These are phyloP conservation scores for Drosophila ananassae DNA, from an alignment of 1,140 invertebrate genomes.

Conservation along the genomic window DNA sequence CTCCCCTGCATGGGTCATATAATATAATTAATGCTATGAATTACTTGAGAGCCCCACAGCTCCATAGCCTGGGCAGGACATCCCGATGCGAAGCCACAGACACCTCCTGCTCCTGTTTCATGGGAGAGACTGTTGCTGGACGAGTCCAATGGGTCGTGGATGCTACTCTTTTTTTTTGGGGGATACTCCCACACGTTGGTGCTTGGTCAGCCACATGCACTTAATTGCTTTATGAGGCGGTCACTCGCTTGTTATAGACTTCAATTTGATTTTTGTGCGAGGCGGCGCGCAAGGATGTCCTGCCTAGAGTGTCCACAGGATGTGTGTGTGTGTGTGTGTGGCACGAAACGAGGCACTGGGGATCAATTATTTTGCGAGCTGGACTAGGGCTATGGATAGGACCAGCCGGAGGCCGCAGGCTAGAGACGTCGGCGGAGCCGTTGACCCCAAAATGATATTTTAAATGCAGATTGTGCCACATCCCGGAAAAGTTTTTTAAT, in stretches of 20 bases:
- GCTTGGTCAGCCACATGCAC: constrained; percentile 80
- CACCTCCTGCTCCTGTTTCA: not conserved
- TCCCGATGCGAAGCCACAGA: not conserved
- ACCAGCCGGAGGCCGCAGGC: constrained; percentile 35
- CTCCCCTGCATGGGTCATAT: constrained; percentile 45
- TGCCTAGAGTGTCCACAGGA: not conserved
- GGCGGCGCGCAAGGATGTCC: constrained; percentile 24
- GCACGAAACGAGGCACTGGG: constrained; percentile 67
- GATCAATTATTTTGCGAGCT: constrained; percentile 73
- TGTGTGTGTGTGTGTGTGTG: not conserved
- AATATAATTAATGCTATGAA: constrained; percentile 80
- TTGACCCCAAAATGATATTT: constrained; percentile 50
- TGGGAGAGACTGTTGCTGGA: not conserved
- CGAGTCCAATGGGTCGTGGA: constrained; percentile 5
- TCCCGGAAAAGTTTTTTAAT: constrained; percentile 75
- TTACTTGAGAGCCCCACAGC: constrained; percentile 61
- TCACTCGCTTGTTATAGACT: constrained; percentile 80
- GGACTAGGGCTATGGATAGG: not conserved
- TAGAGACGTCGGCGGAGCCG: constrained; percentile 56
- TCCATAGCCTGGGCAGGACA: not conserved
- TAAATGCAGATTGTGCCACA: constrained; percentile 64
- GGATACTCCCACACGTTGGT: constrained; percentile 74
- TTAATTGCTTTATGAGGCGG: constrained; percentile 82
- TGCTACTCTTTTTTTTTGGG: constrained; percentile 33
- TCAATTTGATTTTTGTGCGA: constrained; percentile 73